phyloP scores from a whole-genome alignment of 2,797 vertebrate genomes.

The Agapornis canus region DNA sequence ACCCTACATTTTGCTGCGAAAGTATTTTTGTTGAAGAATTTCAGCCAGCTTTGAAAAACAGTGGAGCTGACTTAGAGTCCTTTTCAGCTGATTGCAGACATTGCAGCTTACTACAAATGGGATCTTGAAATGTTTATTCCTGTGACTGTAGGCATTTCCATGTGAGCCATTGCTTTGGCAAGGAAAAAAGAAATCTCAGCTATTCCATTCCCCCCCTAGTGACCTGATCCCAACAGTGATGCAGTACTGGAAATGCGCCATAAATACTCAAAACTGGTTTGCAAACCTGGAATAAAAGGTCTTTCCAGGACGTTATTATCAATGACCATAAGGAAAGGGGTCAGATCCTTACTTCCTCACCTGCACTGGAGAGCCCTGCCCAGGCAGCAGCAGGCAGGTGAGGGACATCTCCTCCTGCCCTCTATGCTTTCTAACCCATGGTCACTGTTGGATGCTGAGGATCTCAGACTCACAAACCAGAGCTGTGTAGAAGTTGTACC shows the following conservation, averaged over 20 bases:
- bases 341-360: conserved; percentile 59
- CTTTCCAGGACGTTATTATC: conserved; percentile 76
- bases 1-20: conserved; percentile 31
- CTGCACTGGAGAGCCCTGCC: neutral
- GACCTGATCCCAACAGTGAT: conserved; percentile 48
- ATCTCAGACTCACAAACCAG: neutral
- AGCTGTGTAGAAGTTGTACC: neutral
- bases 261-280: conserved; percentile 50
- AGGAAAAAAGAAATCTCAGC: neutral
- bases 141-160: neutral
- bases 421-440: neutral
- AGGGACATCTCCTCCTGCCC: neutral
- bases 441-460: fast-evolving
- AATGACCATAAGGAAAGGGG: conserved; percentile 70
- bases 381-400: conserved; percentile 19
- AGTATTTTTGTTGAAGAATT: conserved; percentile 50
- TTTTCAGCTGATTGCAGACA: conserved; percentile 11
- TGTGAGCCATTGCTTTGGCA: conserved; percentile 4
- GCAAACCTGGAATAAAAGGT: conserved; percentile 57
- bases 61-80: neutral
- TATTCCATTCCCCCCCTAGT: conserved; percentile 15
- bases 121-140: neutral
- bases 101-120: neutral
- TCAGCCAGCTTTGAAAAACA: conserved; percentile 23
- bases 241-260: conserved; percentile 54